Evolutionary conservation across 2,113 vertebrate species (phyloP).

Genomic region (Hyla sarda): DNA sequence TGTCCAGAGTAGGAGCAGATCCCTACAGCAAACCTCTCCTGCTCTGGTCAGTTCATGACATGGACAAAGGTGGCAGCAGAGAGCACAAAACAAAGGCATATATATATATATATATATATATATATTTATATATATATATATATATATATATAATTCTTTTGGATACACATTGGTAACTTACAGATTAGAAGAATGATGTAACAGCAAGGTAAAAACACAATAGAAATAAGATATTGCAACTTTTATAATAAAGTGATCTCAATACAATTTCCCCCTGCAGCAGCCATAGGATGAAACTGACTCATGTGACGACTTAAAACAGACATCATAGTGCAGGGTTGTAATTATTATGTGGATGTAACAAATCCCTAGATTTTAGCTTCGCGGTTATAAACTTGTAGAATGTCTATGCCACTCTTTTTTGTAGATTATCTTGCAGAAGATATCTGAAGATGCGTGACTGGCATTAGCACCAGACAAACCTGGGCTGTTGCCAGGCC

Average conservation of each 20-base stretch:
- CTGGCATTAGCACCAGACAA: background rate
- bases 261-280: too few species aligned
- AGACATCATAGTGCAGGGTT: background rate
- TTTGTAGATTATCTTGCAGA: background rate
- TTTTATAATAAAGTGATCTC: background rate
- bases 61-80: too few species aligned
- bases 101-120: background rate
- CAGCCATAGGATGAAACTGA: background rate
- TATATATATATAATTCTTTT: too few species aligned
- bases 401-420: background rate
- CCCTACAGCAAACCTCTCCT: too few species aligned
- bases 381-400: background rate
- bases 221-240: background rate
- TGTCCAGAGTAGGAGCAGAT: too few species aligned
- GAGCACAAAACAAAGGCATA: background rate
- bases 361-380: background rate
- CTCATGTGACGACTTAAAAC: background rate
- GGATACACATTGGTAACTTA: too few species aligned
- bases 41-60: too few species aligned
- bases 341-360: background rate
- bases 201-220: too few species aligned
- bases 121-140: too few species aligned
- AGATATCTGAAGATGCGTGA: background rate
- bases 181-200: too few species aligned
- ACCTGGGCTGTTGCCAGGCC: background rate